These are phyloP conservation scores for Drosophila quadrilineata DNA, from an alignment of 1,140 invertebrate genomes.

Conservation along the genomic window DNA sequence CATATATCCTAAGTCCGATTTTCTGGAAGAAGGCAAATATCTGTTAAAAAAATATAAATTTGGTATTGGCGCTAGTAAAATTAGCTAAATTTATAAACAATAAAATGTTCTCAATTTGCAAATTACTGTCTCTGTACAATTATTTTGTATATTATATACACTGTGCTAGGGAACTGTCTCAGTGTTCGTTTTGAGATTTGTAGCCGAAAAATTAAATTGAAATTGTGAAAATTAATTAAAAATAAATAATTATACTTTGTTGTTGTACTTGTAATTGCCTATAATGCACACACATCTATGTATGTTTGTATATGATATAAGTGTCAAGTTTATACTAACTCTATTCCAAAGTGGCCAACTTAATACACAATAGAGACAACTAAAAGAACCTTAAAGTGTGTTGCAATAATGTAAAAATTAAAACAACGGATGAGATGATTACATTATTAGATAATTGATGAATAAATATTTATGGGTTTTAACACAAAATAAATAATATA, in stretches of 20 bases:
- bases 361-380: no score
- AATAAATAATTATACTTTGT: slow-evolving; percentile 10
- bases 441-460: slow-evolving; percentile 43
- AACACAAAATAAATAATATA: slow-evolving; percentile 36
- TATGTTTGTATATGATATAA: slow-evolving; percentile 13
- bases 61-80: slow-evolving; percentile 4
- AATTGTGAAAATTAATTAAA: slow-evolving; percentile 1
- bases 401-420: slow-evolving; percentile 46
- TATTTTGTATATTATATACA: slow-evolving; percentile 45
- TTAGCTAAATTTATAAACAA: slow-evolving; percentile 10
- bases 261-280: slow-evolving; percentile 43
- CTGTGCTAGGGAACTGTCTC: slow-evolving; percentile 7
- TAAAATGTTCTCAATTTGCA: slow-evolving; percentile 31
- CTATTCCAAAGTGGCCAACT: slow-evolving; percentile 57
- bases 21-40: neutral
- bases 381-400: slow-evolving; percentile 44
- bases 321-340: slow-evolving; percentile 38
- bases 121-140: slow-evolving; percentile 23
- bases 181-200: slow-evolving; percentile 10
- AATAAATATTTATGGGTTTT: slow-evolving; percentile 79
- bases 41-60: neutral
- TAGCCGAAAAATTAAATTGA: no score
- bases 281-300: slow-evolving; percentile 7
- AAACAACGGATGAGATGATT: no score
- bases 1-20: no score